Evolutionary conservation across 2,797 vertebrate genomes (phyloP).

Genomic region (Smutsia temminckii): DNA sequence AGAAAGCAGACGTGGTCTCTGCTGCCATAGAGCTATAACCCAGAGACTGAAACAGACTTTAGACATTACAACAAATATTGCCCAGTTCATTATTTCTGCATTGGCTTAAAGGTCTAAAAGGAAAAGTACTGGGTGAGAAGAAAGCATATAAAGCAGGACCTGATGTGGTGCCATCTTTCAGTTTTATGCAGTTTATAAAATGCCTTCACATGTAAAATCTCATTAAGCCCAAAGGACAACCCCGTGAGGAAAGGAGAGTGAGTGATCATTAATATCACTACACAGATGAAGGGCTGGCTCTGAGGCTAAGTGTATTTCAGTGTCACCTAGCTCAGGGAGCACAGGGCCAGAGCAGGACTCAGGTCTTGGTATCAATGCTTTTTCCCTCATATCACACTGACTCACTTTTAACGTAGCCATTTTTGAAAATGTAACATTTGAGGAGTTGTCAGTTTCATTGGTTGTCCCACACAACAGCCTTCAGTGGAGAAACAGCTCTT

Average conservation of each 20-base stretch:
- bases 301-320: background rate
- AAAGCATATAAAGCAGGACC: background rate
- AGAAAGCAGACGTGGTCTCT: background rate
- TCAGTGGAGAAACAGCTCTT: background rate
- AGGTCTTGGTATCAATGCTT: background rate
- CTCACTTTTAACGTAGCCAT: background rate
- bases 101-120: background rate
- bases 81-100: background rate
- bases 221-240: background rate
- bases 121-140: background rate
- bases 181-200: slow-evolving; percentile 26
- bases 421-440: slow-evolving; percentile 28
- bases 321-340: background rate
- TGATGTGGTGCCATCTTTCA: background rate
- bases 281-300: background rate
- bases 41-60: background rate
- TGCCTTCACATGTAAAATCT: background rate
- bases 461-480: background rate
- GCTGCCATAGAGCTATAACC: background rate
- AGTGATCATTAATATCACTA: background rate
- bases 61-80: background rate
- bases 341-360: background rate
- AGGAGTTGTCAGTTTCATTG: background rate
- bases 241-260: background rate
- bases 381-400: background rate